Conservation (phyloP, 1,140 invertebrate species). For the Drosophila azteca region DNA sequence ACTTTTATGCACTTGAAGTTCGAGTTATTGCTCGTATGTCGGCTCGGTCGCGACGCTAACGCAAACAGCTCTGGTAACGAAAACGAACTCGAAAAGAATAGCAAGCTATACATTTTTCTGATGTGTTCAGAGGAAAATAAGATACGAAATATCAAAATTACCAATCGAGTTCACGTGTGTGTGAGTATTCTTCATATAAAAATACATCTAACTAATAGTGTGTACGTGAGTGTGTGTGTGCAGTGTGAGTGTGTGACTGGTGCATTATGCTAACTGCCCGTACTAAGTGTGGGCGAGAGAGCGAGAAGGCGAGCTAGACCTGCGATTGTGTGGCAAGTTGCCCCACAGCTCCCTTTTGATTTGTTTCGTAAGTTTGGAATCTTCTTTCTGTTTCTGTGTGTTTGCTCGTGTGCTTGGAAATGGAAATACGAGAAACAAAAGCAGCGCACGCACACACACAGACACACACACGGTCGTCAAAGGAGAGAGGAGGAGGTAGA, state of each 20-base stretch:
- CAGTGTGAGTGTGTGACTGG: slow-evolving; percentile 36
- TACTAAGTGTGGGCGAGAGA: slow-evolving; percentile 57
- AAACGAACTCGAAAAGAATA: slow-evolving; percentile 27
- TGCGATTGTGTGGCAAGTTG: slow-evolving; percentile 67
- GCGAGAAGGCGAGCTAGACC: slow-evolving; percentile 52
- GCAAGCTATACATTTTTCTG: slow-evolving; percentile 6
- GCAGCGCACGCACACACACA: slow-evolving; percentile 22
- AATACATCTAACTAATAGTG: slow-evolving; percentile 16
- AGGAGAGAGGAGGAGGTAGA: slow-evolving; percentile 14
- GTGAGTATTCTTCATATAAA: slow-evolving; percentile 26
- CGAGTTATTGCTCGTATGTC: slow-evolving; percentile 12
- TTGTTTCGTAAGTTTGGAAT: slow-evolving; percentile 36
- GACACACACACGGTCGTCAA: background rate
- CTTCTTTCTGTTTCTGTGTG: slow-evolving; percentile 31
- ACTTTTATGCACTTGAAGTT: slow-evolving; percentile 27
- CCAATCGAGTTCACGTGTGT: slow-evolving; percentile 44
- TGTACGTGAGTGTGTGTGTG: slow-evolving; percentile 3
- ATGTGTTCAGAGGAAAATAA: slow-evolving; percentile 57
- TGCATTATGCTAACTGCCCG: slow-evolving; percentile 62
- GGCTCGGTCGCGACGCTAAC: slow-evolving; percentile 24
- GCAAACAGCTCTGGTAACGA: slow-evolving; percentile 15
- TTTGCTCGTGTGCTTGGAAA: slow-evolving; percentile 2
- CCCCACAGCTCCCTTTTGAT: slow-evolving; percentile 16
- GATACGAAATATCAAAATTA: slow-evolving; percentile 49
- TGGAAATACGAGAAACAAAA: slow-evolving; percentile 36